Conservation (phyloP, 2,888 invertebrate genomes). For the Lissonota sp. region DNA sequence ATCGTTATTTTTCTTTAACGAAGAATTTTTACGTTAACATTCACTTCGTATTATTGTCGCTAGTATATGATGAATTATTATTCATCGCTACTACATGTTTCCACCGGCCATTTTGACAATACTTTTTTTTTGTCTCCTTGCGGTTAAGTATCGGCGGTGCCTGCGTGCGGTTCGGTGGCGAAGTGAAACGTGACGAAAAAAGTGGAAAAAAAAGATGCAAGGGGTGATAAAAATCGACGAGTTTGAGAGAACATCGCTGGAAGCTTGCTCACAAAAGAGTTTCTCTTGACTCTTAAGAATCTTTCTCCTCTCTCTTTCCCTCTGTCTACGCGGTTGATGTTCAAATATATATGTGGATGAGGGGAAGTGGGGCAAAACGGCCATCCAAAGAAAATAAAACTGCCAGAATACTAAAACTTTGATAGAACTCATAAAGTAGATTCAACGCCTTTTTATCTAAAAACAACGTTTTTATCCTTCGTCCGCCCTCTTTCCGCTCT, state of each 20-base stretch:
- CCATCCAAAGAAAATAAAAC: too few species aligned
- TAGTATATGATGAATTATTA: constrained; percentile 9
- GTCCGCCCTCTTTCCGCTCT: too few species aligned
- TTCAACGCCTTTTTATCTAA: too few species aligned
- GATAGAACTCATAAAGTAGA: too few species aligned
- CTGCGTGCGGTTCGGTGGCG: not conserved
- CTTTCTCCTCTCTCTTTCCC: constrained; percentile 1
- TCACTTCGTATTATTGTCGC: too few species aligned
- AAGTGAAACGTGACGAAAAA: not conserved
- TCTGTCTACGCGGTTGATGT: not conserved
- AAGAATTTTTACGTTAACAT: too few species aligned
- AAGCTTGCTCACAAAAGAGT: constrained; percentile 23
- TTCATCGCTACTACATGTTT: not conserved
- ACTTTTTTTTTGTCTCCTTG: too few species aligned
- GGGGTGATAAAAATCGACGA: constrained; percentile 18
- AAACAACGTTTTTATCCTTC: too few species aligned
- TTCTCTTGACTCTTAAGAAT: constrained; percentile 22
- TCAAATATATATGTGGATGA: too few species aligned
- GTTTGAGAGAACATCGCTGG: constrained; percentile 23
- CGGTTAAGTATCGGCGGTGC: not conserved
- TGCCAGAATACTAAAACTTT: too few species aligned
- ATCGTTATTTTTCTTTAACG: too few species aligned
- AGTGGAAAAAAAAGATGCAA: not conserved
- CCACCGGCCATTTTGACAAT: too few species aligned
- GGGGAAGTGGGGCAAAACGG: not conserved